phyloP scores from a whole-genome alignment of 1,140 invertebrate species.

The Pachypsylla venusta region DNA sequence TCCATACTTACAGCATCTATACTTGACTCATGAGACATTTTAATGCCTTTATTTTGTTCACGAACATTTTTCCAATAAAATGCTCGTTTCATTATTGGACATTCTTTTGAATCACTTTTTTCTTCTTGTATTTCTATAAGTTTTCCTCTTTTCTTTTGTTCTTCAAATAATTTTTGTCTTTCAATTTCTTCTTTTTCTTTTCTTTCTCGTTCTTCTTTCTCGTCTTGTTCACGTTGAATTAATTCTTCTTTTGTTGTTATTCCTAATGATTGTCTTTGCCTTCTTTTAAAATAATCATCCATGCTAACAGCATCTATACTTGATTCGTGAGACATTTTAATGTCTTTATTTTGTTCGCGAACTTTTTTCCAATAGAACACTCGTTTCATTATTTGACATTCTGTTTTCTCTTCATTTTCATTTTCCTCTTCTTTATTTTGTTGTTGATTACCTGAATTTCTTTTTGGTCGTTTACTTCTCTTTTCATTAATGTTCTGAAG shows the following conservation, averaged over 20 bases:
- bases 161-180: neutral
- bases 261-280: neutral
- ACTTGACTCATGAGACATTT: neutral
- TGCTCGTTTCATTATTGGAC: neutral
- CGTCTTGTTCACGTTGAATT: neutral
- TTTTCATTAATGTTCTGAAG: no score
- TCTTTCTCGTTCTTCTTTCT: neutral
- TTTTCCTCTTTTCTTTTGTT: neutral
- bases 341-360: neutral
- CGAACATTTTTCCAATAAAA: neutral
- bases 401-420: neutral
- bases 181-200: neutral
- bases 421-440: no score
- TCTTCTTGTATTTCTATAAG: neutral
- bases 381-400: neutral
- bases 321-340: slow-evolving; percentile 1
- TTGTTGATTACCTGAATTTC: no score
- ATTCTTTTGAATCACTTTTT: neutral
- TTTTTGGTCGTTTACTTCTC: no score
- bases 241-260: slow-evolving; percentile 4
- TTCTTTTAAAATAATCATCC: neutral
- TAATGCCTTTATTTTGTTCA: neutral
- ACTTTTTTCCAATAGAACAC: slow-evolving; percentile 2
- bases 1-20: neutral
- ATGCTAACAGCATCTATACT: slow-evolving; percentile 2